These are phyloP conservation scores for Sylvia atricapilla DNA, from an alignment of 2,113 vertebrate species.

Conservation along the genomic window DNA sequence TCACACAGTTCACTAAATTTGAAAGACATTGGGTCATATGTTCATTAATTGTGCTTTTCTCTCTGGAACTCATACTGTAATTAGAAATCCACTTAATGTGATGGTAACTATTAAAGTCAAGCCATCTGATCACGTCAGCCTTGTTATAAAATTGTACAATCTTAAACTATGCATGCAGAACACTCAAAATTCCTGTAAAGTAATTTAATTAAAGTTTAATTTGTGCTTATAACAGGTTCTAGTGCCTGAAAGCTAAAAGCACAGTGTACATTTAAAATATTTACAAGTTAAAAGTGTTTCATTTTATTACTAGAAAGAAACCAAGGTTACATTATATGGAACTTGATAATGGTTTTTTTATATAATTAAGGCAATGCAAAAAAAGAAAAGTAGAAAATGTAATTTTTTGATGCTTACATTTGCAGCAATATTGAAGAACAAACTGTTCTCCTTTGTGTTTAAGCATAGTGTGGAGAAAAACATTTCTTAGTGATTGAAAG, in stretches of 20 bases:
- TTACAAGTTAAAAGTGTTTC: background rate
- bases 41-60: conserved; percentile 53
- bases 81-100: conserved; percentile 60
- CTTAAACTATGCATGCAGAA: conserved; percentile 47
- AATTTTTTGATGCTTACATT: background rate
- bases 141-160: conserved; percentile 51
- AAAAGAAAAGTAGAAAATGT: background rate
- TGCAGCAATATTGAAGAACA: background rate
- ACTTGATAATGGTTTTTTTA: background rate
- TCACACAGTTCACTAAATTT: conserved; percentile 22
- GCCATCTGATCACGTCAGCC: conserved; percentile 15
- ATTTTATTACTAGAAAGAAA: background rate
- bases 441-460: background rate
- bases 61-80: conserved; percentile 37
- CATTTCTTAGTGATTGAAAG: background rate
- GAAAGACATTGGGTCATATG: conserved; percentile 38
- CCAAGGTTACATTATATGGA: background rate
- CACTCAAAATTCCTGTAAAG: conserved; percentile 49
- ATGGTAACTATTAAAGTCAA: conserved; percentile 47
- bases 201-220: conserved; percentile 64
- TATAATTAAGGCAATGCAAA: background rate
- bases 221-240: conserved; percentile 31
- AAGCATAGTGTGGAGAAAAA: background rate
- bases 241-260: background rate
- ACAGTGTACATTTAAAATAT: background rate